Evolutionary conservation across 2,797 vertebrate genomes (phyloP), one percentile per base, ranked within the genome.

Genomic region (Rhabdomys pumilio): DNA sequence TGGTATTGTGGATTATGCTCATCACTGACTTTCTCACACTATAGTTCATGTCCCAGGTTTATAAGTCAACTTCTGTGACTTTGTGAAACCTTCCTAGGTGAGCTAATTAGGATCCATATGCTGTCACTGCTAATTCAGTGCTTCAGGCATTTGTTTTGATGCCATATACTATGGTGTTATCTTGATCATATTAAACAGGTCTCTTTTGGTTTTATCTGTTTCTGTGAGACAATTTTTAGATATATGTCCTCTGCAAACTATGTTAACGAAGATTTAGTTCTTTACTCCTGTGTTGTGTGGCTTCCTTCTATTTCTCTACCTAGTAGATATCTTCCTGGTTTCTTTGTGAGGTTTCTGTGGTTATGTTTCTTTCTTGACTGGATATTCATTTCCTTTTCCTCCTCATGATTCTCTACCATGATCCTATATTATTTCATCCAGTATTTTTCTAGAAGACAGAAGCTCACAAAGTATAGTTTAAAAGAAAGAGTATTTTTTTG

Each of bases 1-100:
- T 90, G 22, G n/a, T 13, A 26, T 31, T 61, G 0, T 72, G 44
- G 69, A 24, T 75, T 26, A 11, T 19, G 44, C 24, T 53, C 59
- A 34, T 47, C 19, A 44, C 0, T 13, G 13, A 7, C 8, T 29
- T 0, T 8, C 20, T 41, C 14, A 67, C 1, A 12, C 2, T 11
- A 11, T 19, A 15, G 44, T 8, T 34, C n/a, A 29, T 31, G 22
- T 50, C 4, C 5, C 6, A 44, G 22, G 15, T 69, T 31, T 59
- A 59, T 13, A 85, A 20, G 24, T 55, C 22, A 17, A 1, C 0
- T 61, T 57, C 24, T 10, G 5, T 9, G 13, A n/a, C 1, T 12
- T n/a, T 59, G 3, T 11, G 3, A 44, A 41, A 24, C 3, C 4
- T 38, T 85, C 24, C 1, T 59, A 24, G 22, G 9, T 59, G 24